Percentiles rank a stretch among this genome's conserved stretches.
Conservation (phyloP, 2,797 vertebrate genomes). For the Typhlichthys eigenmanni region DNA sequence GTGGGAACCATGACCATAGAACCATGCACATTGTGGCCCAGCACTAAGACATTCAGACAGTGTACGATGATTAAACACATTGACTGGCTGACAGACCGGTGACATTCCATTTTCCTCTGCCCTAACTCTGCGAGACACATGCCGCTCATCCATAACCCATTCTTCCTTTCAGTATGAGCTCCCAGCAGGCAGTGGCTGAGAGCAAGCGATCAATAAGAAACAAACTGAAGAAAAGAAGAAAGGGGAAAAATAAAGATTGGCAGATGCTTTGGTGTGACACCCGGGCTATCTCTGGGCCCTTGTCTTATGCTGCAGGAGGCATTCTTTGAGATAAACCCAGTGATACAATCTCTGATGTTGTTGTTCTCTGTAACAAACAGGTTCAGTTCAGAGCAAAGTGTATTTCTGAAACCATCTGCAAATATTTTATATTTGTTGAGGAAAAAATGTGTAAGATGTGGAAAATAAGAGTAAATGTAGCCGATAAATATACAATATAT, state of each 20-base stretch:
- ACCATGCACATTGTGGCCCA: too few species aligned
- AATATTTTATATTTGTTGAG: too few species aligned
- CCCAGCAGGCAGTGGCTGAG: constrained; percentile 18
- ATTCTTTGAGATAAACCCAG: constrained; percentile 8
- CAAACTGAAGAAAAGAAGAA: constrained; percentile 27
- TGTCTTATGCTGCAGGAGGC: constrained; percentile 32
- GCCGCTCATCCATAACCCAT: constrained; percentile 23
- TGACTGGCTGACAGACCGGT: constrained; percentile 16
- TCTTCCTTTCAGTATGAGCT: constrained; percentile 20
- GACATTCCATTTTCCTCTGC: constrained; percentile 33
- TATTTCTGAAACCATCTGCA: not conserved
- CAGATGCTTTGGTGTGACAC: constrained; percentile 21
- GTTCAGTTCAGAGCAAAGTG: not conserved
- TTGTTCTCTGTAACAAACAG: not conserved
- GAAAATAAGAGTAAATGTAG: too few species aligned
- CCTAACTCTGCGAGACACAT: not conserved
- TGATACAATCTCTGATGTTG: not conserved
- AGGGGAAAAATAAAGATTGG: constrained; percentile 39
- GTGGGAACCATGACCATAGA: too few species aligned
- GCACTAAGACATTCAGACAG: too few species aligned
- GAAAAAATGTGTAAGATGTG: too few species aligned
- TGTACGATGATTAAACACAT: constrained; percentile 22
- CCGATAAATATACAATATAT: too few species aligned
- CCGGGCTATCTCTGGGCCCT: not conserved
- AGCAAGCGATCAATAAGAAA: constrained; percentile 46